Evolutionary conservation across 2,113 vertebrate genomes (phyloP).

Genomic region (Furnarius figulus): DNA sequence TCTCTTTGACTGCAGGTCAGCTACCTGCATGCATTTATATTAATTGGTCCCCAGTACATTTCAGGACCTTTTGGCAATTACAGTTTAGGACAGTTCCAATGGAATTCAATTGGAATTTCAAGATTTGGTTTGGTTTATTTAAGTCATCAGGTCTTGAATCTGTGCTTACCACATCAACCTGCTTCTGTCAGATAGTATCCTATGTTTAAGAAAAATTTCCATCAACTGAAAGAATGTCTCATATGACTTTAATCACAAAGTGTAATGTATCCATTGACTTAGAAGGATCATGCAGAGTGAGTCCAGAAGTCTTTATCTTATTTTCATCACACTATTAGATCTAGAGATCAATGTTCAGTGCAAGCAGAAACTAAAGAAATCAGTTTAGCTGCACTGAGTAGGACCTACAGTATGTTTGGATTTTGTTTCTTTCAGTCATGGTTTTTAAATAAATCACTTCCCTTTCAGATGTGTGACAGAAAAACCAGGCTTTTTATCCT

Average conservation of each 20-base stretch:
- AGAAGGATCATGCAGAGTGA: not conserved
- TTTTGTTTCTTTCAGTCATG: not conserved
- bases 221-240: not conserved
- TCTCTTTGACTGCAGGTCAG: not conserved
- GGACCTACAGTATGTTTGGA: not conserved
- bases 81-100: not conserved
- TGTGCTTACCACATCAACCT: not conserved
- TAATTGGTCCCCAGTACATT: not conserved
- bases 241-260: not conserved
- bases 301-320: not conserved
- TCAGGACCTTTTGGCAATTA: not conserved
- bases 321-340: not conserved
- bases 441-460: not conserved
- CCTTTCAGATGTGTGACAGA: not conserved
- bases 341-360: not conserved
- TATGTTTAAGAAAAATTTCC: not conserved
- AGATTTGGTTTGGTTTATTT: not conserved
- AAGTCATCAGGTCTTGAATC: not conserved
- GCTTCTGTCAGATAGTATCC: not conserved
- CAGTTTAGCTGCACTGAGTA: not conserved
- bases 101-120: not conserved
- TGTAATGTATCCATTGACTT: not conserved
- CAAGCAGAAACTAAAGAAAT: not conserved
- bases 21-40: not conserved
- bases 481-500: not conserved